Evolutionary conservation across 2,113 vertebrate species (phyloP), one percentile per base, ranked within the genome.

Genomic region (Thamnophis sirtalis): DNA sequence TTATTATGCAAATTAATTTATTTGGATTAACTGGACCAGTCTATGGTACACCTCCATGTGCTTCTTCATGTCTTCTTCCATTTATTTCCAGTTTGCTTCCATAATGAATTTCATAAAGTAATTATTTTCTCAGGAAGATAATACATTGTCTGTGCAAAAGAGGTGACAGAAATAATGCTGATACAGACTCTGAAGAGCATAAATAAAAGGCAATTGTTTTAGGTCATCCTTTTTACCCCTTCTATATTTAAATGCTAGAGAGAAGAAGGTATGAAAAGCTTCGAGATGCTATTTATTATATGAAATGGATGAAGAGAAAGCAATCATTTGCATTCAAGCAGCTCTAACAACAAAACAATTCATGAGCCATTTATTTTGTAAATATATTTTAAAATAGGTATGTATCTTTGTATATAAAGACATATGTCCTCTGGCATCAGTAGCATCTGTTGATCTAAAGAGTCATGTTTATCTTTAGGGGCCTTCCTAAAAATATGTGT

Each of bases 241-340:
- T 63, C 33, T n/a, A 10, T 21, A 13, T 88, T 93, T 95, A 94
- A 92, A 94, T 80, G 94, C 89, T 93, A 86, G 90, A 49, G 90
- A 91, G 90, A 53, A 9, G 87, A 90, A 93, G 92, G 94, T 73
- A 89, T 51, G 84, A 94, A 94, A 94, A 95, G 26, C 89, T 93
- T 90, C 94, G 92, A 95, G 95, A 88, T 95, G 91, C 96, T 94
- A 95, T 49, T 93, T 94, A 91, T 87, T 92, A 96, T 93, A 93
- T 90, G 89, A 87, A 91, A 89, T 43, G 86, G 90, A 94, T 88
- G 60, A 92, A 93, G 94, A 96, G 93, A 93, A 93, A 96, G 93
- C 89, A 84, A 1, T 93, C 93, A 94, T 56, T 86, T 19, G 10
- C 92, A 53, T 89, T 51, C 89, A 87, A 96, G 93, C 73, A 86